phyloP scores from a whole-genome alignment of 2,113 vertebrate species.

The Cyprinus carpio region DNA sequence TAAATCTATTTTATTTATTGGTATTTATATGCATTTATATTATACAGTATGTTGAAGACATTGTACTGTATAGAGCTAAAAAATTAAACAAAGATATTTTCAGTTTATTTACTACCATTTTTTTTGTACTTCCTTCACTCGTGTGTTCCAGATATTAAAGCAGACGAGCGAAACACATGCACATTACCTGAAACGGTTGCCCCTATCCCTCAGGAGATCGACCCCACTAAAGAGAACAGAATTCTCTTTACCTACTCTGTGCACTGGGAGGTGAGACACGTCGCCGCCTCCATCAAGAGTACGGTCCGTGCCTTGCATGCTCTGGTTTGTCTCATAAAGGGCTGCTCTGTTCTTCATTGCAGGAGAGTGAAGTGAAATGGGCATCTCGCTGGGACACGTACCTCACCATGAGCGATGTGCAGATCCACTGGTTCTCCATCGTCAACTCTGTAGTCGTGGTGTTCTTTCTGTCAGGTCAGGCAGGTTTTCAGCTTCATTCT shows the following conservation, averaged over 20 bases:
- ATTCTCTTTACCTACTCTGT: constrained; percentile 96
- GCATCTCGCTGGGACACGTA: constrained; percentile 99
- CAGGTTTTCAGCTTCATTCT: neutral
- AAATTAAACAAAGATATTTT: neutral
- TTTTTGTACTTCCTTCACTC: neutral
- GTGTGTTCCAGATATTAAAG: constrained; percentile 82
- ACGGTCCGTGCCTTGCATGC: neutral
- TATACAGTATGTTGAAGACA: neutral
- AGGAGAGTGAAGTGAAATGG: constrained; percentile 97
- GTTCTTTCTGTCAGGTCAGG: constrained; percentile 80
- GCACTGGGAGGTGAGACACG: constrained; percentile 90
- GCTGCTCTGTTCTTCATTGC: constrained; percentile 18
- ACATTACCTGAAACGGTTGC: constrained; percentile 84
- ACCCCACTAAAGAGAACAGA: constrained; percentile 87
- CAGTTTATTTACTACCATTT: neutral
- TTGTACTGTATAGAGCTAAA: too few species aligned
- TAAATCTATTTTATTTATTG: neutral
- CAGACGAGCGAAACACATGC: constrained; percentile 80
- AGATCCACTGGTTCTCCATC: constrained; percentile 99
- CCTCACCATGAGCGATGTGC: constrained; percentile 97
- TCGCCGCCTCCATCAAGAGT: neutral
- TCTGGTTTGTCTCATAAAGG: neutral
- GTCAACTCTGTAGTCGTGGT: constrained; percentile 98
- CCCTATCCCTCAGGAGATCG: constrained; percentile 90
- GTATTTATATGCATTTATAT: neutral